A percentile compares a stretch with the other conserved stretches of the same genome.
phyloP scores from a whole-genome alignment of 2,113 vertebrate genomes.

The Hippopotamus amphibius region DNA sequence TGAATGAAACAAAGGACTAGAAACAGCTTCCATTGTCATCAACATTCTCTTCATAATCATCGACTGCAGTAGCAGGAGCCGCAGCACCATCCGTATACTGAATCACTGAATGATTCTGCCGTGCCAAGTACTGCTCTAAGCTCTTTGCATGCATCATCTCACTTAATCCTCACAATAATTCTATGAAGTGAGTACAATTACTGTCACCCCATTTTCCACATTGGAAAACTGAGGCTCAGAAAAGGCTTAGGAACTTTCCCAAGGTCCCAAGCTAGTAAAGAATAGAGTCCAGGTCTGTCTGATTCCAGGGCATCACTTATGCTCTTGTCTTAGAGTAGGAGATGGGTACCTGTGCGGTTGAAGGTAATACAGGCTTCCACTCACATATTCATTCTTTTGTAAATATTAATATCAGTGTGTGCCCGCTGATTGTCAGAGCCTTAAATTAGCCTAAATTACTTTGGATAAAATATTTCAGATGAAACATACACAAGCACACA shows the following conservation, averaged over 20 bases:
- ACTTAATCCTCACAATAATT: neutral
- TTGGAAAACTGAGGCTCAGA: neutral
- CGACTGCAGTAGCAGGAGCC: neutral
- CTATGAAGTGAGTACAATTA: neutral
- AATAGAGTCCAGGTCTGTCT: neutral
- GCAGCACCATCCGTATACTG: no score
- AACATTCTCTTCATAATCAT: neutral
- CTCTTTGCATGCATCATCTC: neutral
- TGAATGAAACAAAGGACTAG: neutral
- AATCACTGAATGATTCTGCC: neutral
- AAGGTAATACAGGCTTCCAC: neutral
- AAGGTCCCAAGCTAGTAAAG: neutral
- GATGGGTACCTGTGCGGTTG: neutral
- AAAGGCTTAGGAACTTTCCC: neutral
- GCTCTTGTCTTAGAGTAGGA: neutral
- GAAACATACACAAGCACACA: neutral
- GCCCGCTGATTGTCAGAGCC: neutral
- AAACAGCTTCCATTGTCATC: neutral
- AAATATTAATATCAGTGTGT: neutral
- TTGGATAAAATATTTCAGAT: neutral
- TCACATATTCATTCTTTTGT: neutral
- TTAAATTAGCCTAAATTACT: neutral
- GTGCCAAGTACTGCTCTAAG: neutral
- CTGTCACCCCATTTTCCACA: neutral
- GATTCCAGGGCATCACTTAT: neutral